Base-by-base conservation (phyloP, 2,888 invertebrate genomes). In the Andrena chrysosceles region DNA sequence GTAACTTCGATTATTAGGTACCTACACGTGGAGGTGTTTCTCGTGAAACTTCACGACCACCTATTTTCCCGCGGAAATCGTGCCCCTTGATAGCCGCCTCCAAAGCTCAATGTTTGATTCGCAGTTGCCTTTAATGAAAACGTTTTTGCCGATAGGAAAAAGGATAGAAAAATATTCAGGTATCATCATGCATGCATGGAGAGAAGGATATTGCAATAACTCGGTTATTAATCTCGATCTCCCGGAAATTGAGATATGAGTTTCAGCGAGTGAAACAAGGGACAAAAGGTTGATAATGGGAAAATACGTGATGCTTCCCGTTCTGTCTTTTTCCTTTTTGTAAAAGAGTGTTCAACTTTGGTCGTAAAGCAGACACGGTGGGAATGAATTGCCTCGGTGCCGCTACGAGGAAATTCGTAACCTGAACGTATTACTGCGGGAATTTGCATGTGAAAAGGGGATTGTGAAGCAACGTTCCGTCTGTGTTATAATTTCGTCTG, bases 1-100 rank as follows among this genome's bases (percentile, higher is more conserved):
- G 54, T 4, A 64, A 71, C 70, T 77, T 70, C 48, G 70, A 77
- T 77, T 77, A 56, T 70, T 16, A 59, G 63, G 31, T 42, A 23
- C 1, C 42, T 16, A 42, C 31, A 3, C 23, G 26, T n/a, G 26
- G 10, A 8, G 6, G 16, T 0, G 6, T 64, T 64, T 64, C 63
- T 63, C 54, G 26, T 26, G 29, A 13, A n/a, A 64, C 48, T 64
- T 70, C 56, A 35, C 49, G 26, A 33, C 64, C 48, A 16, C 23
- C 49, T 5, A 29, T 31, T 66, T 42, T 54, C 35, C 62, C n/a
- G 2, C 26, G 35, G 49, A 71, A 35, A 60, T 59, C 26, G 26
- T 29, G 26, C 64, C 8, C 16, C 6, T 48, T 10, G 26, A 20
- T 4, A 52, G 26, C 59, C 33, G 26, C n/a, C 33, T n/a, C 60